Conservation (phyloP, 2,113 vertebrate species). For the Eurypyga helias region DNA sequence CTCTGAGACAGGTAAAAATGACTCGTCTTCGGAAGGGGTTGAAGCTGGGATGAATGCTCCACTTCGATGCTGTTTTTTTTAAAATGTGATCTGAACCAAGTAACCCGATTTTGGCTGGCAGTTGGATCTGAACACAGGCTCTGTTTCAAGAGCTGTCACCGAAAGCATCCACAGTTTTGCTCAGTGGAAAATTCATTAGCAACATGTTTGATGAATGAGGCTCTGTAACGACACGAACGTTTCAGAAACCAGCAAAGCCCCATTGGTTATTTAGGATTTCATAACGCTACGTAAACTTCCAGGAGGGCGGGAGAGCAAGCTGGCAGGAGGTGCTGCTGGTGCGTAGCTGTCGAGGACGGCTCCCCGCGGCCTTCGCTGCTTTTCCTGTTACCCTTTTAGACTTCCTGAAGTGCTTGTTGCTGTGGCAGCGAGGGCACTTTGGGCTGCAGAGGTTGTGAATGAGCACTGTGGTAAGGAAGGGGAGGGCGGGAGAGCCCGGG, state of each 20-base stretch:
- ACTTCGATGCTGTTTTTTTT: background rate
- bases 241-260: background rate
- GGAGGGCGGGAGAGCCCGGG: background rate
- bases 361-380: background rate
- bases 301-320: fast-evolving
- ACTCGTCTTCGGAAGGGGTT: fast-evolving
- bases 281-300: fast-evolving
- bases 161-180: background rate
- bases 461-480: background rate
- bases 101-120: background rate
- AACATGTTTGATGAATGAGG: background rate
- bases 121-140: background rate
- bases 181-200: background rate
- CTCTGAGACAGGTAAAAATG: background rate
- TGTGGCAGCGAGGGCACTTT: background rate
- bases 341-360: background rate
- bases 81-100: background rate
- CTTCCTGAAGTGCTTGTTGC: background rate
- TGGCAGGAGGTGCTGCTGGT: background rate
- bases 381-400: background rate
- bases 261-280: background rate
- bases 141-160: background rate
- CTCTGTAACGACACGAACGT: background rate
- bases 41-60: background rate
- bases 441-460: background rate